Percentiles rank a stretch among this genome's conserved stretches.
Conservation (phyloP, 2,888 invertebrate species). For the Pocota personata region DNA sequence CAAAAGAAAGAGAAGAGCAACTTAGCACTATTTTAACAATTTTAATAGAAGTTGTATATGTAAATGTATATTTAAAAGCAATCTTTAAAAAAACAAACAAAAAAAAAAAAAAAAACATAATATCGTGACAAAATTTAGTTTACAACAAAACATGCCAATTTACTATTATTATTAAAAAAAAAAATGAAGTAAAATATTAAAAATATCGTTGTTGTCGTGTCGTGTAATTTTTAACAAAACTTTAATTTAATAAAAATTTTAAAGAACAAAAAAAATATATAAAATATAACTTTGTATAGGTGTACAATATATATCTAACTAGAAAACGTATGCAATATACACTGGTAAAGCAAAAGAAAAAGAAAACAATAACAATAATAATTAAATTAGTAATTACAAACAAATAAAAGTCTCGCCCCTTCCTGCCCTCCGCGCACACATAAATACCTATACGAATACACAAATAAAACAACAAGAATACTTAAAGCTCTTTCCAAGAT, state of each 20-base stretch:
- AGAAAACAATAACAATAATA: conserved; percentile 26
- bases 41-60: conserved; percentile 63
- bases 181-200: conserved; percentile 19
- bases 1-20: conserved; percentile 29
- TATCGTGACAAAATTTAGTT: conserved; percentile 63
- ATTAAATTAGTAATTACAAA: conserved; percentile 34
- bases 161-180: conserved; percentile 48
- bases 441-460: conserved; percentile 34
- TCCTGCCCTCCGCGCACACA: conserved; percentile 70
- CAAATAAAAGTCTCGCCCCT: conserved; percentile 49
- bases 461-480: conserved; percentile 7
- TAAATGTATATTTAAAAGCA: conserved; percentile 65
- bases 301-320: conserved; percentile 57
- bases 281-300: conserved; percentile 65
- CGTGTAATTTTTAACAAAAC: conserved; percentile 54
- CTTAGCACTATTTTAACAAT: conserved; percentile 67
- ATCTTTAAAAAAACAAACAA: conserved; percentile 41
- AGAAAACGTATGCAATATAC: conserved; percentile 46
- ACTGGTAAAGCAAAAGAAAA: conserved; percentile 22
- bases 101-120: conserved; percentile 23
- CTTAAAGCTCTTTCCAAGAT: conserved; percentile 53
- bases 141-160: conserved; percentile 72
- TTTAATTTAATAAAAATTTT: conserved; percentile 28
- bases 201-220: conserved; percentile 67
- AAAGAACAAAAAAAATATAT: conserved; percentile 21